Evolutionary conservation across 2,888 invertebrate genomes (phyloP), one percentile per base, ranked within the genome.

Genomic region (Tachina lurida): DNA sequence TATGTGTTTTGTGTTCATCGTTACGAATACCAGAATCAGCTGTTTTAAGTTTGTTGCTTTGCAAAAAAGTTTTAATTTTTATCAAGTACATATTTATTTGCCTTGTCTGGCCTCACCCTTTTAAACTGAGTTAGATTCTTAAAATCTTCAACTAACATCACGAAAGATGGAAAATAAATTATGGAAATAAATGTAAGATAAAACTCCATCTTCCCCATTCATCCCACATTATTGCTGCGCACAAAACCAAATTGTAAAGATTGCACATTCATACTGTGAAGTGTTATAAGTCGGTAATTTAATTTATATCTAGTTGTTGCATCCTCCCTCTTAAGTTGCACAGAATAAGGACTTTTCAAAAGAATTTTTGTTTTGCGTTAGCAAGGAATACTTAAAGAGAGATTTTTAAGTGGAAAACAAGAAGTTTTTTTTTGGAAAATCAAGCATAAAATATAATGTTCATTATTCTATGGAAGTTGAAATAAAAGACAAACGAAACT

Each of bases 221-320:
- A 7, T 3, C 15, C n/a, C 8, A n/a, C 15, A 13, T 8, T 31
- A 22, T 13, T 17, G 47, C 13, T 12, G 17, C 17, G 9, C 8
- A 39, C 43, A 19, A 71, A 45, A 31, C 10, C 13, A 45, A 62
- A 41, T 62, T 41, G 15, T 52, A 52, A 62, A 65, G 63, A 73
- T 52, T 63, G 52, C 47, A 56, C 12, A n/a, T 41, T 73, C 56
- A 73, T 41, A 9, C 58, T 39, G 56, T 47, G 22, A 80, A 73
- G 65, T 80, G 41, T 80, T 71, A 47, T 73, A 80, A 73, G 73
- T 73, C 73, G 71, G 73, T 80, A 67, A 80, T 80, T 80, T 80
- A 73, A 80, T 80, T 49, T 65, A 49, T 65, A 67, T 73, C 31
- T 49, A 52, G 47, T 58, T 76, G 49, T 71, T 58, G 76, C 41